phyloP scores from a whole-genome alignment of 1,140 invertebrate species.

The Cyphomyrmex costatus region DNA sequence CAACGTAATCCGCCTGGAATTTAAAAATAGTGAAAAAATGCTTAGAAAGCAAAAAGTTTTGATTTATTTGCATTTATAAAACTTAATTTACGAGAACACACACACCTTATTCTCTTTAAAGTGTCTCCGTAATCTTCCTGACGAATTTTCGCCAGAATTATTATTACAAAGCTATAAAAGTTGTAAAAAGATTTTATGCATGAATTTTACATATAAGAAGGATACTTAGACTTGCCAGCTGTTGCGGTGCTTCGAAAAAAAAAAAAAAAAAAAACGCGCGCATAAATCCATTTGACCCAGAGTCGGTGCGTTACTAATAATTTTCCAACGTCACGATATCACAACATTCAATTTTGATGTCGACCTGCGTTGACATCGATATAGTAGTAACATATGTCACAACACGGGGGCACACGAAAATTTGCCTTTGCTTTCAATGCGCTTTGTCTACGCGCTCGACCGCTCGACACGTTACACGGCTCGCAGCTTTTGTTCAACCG shows the following conservation, averaged over 20 bases:
- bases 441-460: constrained; percentile 50
- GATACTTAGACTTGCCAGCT: not conserved
- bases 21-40: not conserved
- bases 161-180: constrained; percentile 7
- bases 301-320: not conserved
- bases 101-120: not conserved
- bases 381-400: constrained; percentile 55
- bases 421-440: constrained; percentile 55
- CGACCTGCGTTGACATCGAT: constrained; percentile 44
- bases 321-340: constrained; percentile 35
- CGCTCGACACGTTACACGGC: constrained; percentile 38
- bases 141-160: constrained; percentile 1
- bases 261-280: not conserved
- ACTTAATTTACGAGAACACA: constrained; percentile 1
- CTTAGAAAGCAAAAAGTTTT: not conserved
- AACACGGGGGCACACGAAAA: constrained; percentile 35
- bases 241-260: not conserved
- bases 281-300: constrained; percentile 39
- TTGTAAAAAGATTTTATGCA: not conserved
- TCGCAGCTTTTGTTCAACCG: constrained; percentile 26
- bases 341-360: constrained; percentile 44
- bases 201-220: not conserved
- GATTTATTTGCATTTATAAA: constrained; percentile 11
- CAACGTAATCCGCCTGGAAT: not conserved
- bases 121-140: not conserved